Percentiles rank a stretch among this genome's conserved stretches.
Conservation (phyloP, 2,113 vertebrate species). For the Amphilophus citrinellus region DNA sequence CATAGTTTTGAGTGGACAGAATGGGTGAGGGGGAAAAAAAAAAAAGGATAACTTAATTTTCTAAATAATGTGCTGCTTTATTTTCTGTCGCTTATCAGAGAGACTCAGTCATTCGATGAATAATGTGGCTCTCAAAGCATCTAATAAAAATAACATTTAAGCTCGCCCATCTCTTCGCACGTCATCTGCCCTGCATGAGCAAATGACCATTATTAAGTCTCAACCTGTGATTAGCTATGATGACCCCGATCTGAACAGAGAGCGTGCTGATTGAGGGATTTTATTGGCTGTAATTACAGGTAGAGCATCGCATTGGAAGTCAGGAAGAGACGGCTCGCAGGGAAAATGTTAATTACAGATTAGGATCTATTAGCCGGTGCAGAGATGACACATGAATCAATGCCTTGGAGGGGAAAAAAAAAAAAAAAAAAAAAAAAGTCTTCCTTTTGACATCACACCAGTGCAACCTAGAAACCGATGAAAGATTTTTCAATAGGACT, state of each 20-base stretch:
- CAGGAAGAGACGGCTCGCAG: constrained; percentile 42
- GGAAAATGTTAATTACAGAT: constrained; percentile 74
- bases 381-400: constrained; percentile 43
- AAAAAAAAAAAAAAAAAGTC: too few relatives aligned
- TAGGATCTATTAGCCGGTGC: constrained; percentile 67
- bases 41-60: constrained; percentile 3
- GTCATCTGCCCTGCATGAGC: constrained; percentile 68
- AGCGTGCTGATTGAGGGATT: constrained; percentile 49
- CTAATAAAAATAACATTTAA: constrained; percentile 63
- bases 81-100: not conserved
- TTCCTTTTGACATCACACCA: constrained; percentile 27
- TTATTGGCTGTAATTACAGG: constrained; percentile 75
- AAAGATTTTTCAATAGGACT: constrained; percentile 17
- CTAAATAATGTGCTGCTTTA: constrained; percentile 14
- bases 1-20: not conserved
- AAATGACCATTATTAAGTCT: constrained; percentile 68
- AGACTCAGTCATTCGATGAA: not conserved
- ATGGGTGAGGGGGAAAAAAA: not conserved
- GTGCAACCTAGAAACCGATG: constrained; percentile 7
- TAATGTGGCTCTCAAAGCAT: constrained; percentile 33
- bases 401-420: not conserved
- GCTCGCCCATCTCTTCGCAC: constrained; percentile 43
- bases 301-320: constrained; percentile 69
- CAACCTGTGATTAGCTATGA: constrained; percentile 62
- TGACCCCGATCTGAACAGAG: constrained; percentile 70